Conservation (phyloP, 2,113 vertebrate species). For the Sceloporus undulatus region DNA sequence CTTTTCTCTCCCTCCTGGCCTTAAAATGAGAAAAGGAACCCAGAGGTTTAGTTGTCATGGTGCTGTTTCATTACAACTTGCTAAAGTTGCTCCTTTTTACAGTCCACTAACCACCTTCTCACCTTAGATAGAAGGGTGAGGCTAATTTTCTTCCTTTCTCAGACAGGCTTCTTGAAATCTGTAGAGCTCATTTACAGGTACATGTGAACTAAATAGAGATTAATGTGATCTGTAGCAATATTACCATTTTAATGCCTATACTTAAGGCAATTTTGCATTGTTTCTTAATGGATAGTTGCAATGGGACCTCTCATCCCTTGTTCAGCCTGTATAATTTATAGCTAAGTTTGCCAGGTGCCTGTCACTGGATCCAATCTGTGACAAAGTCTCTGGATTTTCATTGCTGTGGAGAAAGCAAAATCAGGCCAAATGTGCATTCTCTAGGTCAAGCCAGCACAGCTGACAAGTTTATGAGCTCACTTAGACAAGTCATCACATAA, state of each 20-base stretch:
- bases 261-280: constrained; percentile 6
- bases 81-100: neutral
- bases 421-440: neutral
- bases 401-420: constrained; percentile 4
- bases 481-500: neutral
- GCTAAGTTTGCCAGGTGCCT: neutral
- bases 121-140: neutral
- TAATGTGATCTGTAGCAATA: neutral
- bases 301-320: neutral
- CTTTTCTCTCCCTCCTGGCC: neutral
- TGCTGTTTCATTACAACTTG: neutral
- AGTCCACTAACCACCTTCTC: neutral
- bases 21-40: neutral
- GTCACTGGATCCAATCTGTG: neutral
- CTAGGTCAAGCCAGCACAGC: neutral
- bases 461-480: constrained; percentile 16
- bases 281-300: constrained; percentile 7
- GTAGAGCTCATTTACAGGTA: neutral
- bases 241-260: neutral
- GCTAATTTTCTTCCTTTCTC: neutral
- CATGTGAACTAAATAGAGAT: neutral
- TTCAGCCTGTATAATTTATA: neutral
- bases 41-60: neutral
- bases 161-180: neutral
- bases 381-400: neutral